Base-by-base conservation (phyloP, 2,113 vertebrate genomes). In the Poecile atricapillus region DNA sequence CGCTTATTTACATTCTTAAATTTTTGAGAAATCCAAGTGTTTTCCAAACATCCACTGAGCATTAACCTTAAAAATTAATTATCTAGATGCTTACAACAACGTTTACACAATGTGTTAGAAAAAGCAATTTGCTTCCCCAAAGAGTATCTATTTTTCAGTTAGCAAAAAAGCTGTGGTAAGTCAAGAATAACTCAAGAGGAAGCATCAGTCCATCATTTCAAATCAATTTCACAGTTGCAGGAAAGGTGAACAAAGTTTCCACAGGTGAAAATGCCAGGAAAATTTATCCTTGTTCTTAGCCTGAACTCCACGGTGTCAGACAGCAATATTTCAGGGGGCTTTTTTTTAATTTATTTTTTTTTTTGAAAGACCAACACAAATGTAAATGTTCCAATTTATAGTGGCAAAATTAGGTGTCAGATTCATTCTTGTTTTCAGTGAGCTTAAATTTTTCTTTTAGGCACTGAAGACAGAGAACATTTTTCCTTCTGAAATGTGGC, bases 171-270 rank as follows among this genome's bases (percentile, higher is more conserved):
- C 46, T 90, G 24, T 47, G 24, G 13, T 81, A 47, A 39, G 37
- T 75, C 59, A 94, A 46, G 63, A 93, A 70, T 81, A 95, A 96
- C 80, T 90, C 68, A 53, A 25, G 33, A 91, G 77, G 50, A 95
- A 92, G 77, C 78, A 96, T 89, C 70, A 83, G 80, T 92, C 93
- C 81, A 82, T 96, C 93, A 95, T 95, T 96, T 89, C 93, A 95
- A 96, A 95, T 76, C 88, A 95, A 95, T 96, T 97, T 97, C 86
- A 83, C 86, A 91, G 83, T 50, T 91, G 68, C 81, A 95, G 83
- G 71, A 96, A 96, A 92, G 64, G 90, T 88, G 88, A 96, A 95
- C 64, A 88, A 95, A 96, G 90, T 90, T 97, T 93, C 74, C 73
- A 82, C 52, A 83, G 52, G 35, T 95, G 86, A 93, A 81, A 53